Evolutionary conservation across 2,113 vertebrate genomes (phyloP).

Genomic region (Gadus chalcogrammus): DNA sequence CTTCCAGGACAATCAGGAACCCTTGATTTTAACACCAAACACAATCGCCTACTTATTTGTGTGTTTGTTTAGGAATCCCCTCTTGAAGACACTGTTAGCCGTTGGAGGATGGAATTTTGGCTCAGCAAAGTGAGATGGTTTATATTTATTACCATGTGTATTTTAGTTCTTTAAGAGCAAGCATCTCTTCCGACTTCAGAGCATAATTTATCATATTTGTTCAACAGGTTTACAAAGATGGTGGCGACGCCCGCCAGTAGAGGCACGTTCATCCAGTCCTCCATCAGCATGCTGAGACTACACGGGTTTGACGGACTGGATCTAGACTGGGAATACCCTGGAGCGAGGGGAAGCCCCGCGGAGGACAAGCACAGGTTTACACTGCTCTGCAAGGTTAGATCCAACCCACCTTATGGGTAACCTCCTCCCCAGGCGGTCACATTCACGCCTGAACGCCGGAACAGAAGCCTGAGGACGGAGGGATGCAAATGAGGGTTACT

Average conservation of each 20-base stretch:
- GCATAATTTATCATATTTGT: neutral
- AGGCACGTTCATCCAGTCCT: slow-evolving; percentile 74
- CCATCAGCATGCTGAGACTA: slow-evolving; percentile 65
- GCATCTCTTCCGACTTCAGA: too few relatives aligned
- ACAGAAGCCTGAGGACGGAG: too few relatives aligned
- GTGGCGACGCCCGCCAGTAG: slow-evolving; percentile 62
- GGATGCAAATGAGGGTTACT: too few relatives aligned
- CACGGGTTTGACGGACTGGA: slow-evolving; percentile 78
- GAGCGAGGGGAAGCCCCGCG: slow-evolving; percentile 68
- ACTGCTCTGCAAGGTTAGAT: slow-evolving; percentile 69
- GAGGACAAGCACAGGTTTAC: slow-evolving; percentile 76
- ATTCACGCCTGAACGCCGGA: too few relatives aligned
- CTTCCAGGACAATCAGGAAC: neutral
- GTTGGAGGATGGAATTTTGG: slow-evolving; percentile 82
- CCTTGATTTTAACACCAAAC: neutral
- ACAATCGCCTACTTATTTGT: neutral
- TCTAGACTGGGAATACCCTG: slow-evolving; percentile 78
- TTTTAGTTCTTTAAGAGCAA: too few relatives aligned
- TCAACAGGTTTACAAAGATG: slow-evolving; percentile 65
- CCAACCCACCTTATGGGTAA: neutral
- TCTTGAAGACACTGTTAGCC: slow-evolving; percentile 78
- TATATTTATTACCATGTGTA: too few relatives aligned
- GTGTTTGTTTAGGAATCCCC: slow-evolving; percentile 65
- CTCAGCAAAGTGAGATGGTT: slow-evolving; percentile 69
- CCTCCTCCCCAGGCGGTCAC: too few relatives aligned